phyloP scores from a whole-genome alignment of 2,113 vertebrate genomes.

The Syngnathus typhle region DNA sequence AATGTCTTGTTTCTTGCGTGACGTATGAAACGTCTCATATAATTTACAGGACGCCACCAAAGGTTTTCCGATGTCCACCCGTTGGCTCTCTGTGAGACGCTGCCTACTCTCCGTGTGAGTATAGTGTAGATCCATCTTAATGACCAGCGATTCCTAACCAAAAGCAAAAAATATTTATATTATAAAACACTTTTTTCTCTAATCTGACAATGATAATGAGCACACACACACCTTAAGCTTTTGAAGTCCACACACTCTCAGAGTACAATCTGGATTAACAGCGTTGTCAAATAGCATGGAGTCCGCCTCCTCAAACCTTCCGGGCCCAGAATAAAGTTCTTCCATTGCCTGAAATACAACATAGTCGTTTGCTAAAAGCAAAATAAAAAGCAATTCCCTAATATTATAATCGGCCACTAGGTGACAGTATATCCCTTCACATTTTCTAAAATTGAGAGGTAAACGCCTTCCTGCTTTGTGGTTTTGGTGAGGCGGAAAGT shows the following conservation, averaged over 20 bases:
- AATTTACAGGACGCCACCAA: conserved; percentile 69
- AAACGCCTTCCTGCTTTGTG: conserved; percentile 30
- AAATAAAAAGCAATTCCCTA: neutral
- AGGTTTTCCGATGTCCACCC: conserved; percentile 65
- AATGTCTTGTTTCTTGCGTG: neutral
- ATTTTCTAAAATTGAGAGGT: neutral
- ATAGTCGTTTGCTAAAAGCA: neutral
- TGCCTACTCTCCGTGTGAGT: conserved; percentile 56
- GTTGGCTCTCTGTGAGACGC: conserved; percentile 65
- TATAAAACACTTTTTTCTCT: too few relatives aligned
- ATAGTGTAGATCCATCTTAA: conserved; percentile 76
- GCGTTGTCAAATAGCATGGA: conserved; percentile 59
- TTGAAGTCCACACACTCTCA: conserved; percentile 76
- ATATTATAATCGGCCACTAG: conserved; percentile 31
- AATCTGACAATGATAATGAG: neutral
- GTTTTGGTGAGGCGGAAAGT: conserved; percentile 25
- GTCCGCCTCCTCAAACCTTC: conserved; percentile 65
- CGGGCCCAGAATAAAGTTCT: conserved; percentile 53
- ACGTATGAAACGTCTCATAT: conserved; percentile 33
- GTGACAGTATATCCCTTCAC: conserved; percentile 28
- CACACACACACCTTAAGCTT: conserved; percentile 68
- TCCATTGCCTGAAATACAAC: conserved; percentile 52
- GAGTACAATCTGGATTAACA: conserved; percentile 61
- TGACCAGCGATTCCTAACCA: conserved; percentile 67
- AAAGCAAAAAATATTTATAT: neutral